A percentile compares a stretch with the other conserved stretches of the same genome.
These are phyloP conservation scores for Cephalopachus bancanus DNA, from an alignment of 2,797 vertebrate genomes.

Conservation along the genomic window DNA sequence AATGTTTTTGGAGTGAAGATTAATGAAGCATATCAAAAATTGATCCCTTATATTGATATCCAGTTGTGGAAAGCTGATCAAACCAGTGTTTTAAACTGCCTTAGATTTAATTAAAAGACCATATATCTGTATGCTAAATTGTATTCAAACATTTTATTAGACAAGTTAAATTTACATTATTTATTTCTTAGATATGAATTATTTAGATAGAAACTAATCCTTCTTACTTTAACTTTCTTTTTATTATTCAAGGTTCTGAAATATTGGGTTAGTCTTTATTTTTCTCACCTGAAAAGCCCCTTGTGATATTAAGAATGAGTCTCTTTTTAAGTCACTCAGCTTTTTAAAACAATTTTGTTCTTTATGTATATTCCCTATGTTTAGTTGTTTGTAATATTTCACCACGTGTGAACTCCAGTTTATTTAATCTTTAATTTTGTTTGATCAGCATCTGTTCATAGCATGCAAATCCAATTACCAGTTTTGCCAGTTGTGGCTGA, in stretches of 20 bases:
- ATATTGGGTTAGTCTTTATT: neutral
- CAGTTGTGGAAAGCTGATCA: neutral
- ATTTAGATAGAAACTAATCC: neutral
- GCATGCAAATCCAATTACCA: neutral
- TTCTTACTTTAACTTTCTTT: neutral
- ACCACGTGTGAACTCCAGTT: neutral
- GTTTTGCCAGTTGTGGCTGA: neutral
- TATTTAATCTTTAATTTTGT: neutral
- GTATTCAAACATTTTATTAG: neutral
- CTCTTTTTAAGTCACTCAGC: neutral
- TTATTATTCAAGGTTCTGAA: neutral
- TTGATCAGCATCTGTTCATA: neutral
- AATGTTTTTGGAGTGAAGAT: neutral
- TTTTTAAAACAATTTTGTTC: neutral
- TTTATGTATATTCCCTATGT: neutral
- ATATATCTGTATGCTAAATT: neutral
- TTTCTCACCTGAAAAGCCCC: neutral
- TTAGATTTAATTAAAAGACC: neutral
- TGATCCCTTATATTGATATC: neutral
- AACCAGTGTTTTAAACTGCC: neutral
- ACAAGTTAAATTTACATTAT: neutral
- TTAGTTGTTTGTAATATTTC: neutral
- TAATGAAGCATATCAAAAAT: neutral
- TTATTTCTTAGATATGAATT: neutral
- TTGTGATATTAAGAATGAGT: neutral